Percentiles rank a stretch among this genome's conserved stretches.
These are phyloP conservation scores for Chalcosyrphus nemorum DNA, from an alignment of 2,888 invertebrate genomes.

Conservation along the genomic window DNA sequence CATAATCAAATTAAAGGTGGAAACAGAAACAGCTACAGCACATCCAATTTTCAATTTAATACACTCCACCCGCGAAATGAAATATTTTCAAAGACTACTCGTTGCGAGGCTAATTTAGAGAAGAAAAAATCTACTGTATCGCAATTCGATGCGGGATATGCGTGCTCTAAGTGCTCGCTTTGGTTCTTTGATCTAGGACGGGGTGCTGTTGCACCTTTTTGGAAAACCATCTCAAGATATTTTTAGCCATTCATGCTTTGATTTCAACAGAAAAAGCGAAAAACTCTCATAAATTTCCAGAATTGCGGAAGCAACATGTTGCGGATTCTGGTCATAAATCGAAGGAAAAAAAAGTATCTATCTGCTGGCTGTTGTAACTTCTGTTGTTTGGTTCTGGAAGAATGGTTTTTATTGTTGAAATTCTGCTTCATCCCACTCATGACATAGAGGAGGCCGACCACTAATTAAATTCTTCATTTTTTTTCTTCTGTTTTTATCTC, in stretches of 20 bases:
- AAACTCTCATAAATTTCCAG: constrained; percentile 46
- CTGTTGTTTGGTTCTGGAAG: constrained; percentile 43
- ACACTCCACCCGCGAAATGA: constrained; percentile 65
- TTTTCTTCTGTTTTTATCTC: constrained; percentile 24
- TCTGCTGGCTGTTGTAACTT: neutral
- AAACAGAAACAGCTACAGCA: too few relatives aligned
- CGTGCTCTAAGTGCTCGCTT: constrained; percentile 30
- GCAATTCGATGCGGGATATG: constrained; percentile 52
- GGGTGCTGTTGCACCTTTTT: constrained; percentile 20
- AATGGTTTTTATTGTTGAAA: constrained; percentile 40
- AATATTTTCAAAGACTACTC: constrained; percentile 34
- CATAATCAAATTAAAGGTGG: constrained; percentile 66
- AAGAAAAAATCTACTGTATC: constrained; percentile 55
- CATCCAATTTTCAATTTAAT: constrained; percentile 59
- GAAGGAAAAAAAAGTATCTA: neutral
- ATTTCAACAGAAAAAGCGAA: constrained; percentile 52
- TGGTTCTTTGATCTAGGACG: constrained; percentile 60
- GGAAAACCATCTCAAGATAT: neutral
- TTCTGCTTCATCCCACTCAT: constrained; percentile 25
- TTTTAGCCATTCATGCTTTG: constrained; percentile 45
- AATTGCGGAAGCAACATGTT: constrained; percentile 70
- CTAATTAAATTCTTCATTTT: constrained; percentile 31
- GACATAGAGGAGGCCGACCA: neutral
- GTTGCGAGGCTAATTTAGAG: constrained; percentile 46
- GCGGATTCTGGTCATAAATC: constrained; percentile 33